Evolutionary conservation across 1,140 invertebrate genomes (phyloP), one percentile per base, ranked within the genome.

Genomic region (Parapsyche elsis): DNA sequence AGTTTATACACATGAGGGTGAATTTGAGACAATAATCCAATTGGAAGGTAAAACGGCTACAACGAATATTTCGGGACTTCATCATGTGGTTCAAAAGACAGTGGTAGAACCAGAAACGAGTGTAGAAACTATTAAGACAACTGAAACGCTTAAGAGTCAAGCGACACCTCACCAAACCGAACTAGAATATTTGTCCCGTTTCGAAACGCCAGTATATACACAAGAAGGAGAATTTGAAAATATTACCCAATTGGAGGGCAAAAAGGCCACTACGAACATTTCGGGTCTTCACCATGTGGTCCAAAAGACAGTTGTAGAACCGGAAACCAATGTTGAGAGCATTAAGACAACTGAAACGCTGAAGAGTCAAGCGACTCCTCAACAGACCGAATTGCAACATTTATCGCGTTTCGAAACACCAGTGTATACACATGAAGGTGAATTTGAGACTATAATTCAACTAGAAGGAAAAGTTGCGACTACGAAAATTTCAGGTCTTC

Each of bases 261-360:
- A 73, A 73, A 64, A 16, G 71, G 81, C 81, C 12, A 80, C 19
- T 30, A 26, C 74, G 9, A 82, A 77, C 30, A 78, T 82, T 7
- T 71, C 75, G 0, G 70, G 64, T 44, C 24, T 67, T 10, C 67
- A 14, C 16, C 30, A 38, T 7, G 67, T 76, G 16, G 78, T 74
- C 10, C 81, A 82, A 75, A 80, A 86, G 79, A 81, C 87, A 76
- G 85, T 89, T 84, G 83, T 90, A 0, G 82, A 86, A 2, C 86
- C 84, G 80, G 86, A 85, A 0, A 80, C 84, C 26, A 86, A 88
- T 5, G 88, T 86, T 81, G 87, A 89, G 85, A 86, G 84, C 19
- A 44, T 85, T 53, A 87, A 87, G 0, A 84, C 85, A 82, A 79
- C 85, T 38, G 85, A 87, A 78, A 79, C 90, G 14, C 83, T 88